Conservation (phyloP, 2,797 vertebrate species). For the Macropus fuliginosus region DNA sequence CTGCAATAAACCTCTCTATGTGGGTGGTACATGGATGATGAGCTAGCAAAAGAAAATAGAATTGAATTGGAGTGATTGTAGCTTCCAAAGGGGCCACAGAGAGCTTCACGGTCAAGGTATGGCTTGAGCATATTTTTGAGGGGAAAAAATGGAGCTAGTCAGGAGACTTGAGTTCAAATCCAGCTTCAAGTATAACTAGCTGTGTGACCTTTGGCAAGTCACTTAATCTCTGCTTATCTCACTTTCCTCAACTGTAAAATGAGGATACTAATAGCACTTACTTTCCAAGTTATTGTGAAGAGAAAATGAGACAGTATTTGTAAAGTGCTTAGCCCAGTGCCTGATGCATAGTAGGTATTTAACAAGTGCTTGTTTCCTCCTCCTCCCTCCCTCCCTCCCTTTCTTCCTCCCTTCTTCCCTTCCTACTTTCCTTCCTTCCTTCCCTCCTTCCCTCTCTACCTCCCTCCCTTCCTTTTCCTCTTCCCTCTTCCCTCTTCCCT, state of each 20-base stretch:
- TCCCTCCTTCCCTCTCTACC: neutral
- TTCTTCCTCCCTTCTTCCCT: too few relatives aligned
- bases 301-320: neutral
- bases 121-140: neutral
- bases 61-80: neutral
- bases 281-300: neutral
- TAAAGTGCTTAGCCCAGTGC: neutral
- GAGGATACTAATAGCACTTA: neutral
- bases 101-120: neutral
- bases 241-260: neutral
- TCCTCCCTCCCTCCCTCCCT: neutral
- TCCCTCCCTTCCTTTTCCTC: neutral
- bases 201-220: neutral
- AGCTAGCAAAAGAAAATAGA: neutral
- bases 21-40: neutral
- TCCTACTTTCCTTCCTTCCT: too few relatives aligned
- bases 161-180: neutral
- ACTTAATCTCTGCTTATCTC: neutral
- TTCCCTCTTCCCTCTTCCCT: too few relatives aligned
- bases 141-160: neutral
- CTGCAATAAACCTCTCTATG: neutral
- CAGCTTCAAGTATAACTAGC: neutral
- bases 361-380: neutral
- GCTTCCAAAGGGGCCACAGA: neutral
- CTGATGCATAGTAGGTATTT: neutral